These are phyloP conservation scores for Cryptus viduatorius DNA, from an alignment of 2,888 invertebrate genomes.

Conservation along the genomic window DNA sequence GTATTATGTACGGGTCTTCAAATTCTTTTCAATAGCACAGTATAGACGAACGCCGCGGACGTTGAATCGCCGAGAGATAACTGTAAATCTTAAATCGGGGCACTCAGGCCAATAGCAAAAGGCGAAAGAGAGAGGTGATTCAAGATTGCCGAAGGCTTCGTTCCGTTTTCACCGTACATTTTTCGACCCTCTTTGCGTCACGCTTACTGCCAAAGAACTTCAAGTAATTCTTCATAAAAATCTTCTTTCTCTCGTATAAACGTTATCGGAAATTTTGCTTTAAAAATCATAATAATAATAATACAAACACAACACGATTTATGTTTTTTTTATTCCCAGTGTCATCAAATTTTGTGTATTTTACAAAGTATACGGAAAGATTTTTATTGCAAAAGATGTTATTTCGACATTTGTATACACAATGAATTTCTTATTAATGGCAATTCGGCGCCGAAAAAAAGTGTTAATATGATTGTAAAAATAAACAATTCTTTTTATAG, in stretches of 20 bases:
- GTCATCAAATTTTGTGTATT: too few relatives aligned
- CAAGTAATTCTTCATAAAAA: background rate
- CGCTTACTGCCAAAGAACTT: background rate
- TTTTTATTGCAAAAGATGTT: too few relatives aligned
- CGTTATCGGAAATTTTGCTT: background rate
- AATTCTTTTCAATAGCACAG: constrained; percentile 21
- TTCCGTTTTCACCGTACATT: constrained; percentile 24
- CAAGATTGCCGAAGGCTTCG: constrained; percentile 3
- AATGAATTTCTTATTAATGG: too few relatives aligned
- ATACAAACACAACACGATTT: background rate
- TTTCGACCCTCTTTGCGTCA: constrained; percentile 11
- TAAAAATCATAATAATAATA: background rate
- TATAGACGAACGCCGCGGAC: background rate
- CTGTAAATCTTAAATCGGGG: constrained; percentile 62
- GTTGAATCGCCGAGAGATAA: constrained; percentile 43
- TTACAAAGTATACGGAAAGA: too few relatives aligned
- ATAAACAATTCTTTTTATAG: too few relatives aligned
- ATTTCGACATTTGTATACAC: too few relatives aligned
- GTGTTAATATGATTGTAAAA: too few relatives aligned
- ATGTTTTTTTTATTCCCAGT: too few relatives aligned
- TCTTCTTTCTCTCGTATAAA: background rate
- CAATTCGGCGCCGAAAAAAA: too few relatives aligned
- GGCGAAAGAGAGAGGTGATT: constrained; percentile 33
- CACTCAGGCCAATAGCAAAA: constrained; percentile 58
- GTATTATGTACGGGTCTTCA: background rate